These are phyloP conservation scores for Pandemis corylana DNA, from an alignment of 2,888 invertebrate species.

Conservation along the genomic window DNA sequence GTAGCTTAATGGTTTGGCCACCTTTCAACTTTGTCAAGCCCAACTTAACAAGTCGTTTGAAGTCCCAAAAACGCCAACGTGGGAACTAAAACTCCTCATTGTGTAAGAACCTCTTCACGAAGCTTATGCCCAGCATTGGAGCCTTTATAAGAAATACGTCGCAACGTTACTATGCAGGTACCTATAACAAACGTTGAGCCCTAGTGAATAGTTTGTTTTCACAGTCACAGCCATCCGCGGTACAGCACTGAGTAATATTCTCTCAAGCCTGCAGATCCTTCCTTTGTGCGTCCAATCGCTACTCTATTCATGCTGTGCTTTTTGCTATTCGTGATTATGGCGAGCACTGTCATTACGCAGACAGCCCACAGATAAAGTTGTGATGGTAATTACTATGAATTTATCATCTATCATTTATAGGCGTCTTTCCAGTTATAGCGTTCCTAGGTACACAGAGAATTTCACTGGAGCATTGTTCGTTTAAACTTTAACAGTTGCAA, in stretches of 20 bases:
- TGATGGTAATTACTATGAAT: constrained; percentile 22
- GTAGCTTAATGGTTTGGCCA: neutral
- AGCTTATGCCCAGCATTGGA: neutral
- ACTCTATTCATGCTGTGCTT: constrained; percentile 35
- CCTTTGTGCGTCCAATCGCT: constrained; percentile 37
- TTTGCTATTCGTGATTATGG: constrained; percentile 31
- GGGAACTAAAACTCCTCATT: neutral
- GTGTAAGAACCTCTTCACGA: neutral
- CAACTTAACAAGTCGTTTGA: neutral
- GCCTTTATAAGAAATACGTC: neutral
- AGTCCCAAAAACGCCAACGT: neutral
- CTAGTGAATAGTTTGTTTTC: neutral
- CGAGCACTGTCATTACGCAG: constrained; percentile 35
- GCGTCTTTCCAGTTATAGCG: constrained; percentile 14
- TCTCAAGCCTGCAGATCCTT: constrained; percentile 23
- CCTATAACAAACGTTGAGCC: neutral
- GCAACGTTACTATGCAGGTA: neutral
- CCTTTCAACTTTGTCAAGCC: neutral
- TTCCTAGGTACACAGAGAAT: constrained; percentile 1
- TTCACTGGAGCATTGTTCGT: neutral
- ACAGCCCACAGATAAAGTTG: constrained; percentile 16
- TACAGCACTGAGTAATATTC: constrained; percentile 36
- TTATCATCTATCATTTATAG: constrained; percentile 27
- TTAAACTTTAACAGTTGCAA: neutral
- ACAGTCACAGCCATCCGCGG: constrained; percentile 4